These are phyloP conservation scores for Struthio camelus DNA, from an alignment of 2,113 vertebrate species.

Conservation along the genomic window DNA sequence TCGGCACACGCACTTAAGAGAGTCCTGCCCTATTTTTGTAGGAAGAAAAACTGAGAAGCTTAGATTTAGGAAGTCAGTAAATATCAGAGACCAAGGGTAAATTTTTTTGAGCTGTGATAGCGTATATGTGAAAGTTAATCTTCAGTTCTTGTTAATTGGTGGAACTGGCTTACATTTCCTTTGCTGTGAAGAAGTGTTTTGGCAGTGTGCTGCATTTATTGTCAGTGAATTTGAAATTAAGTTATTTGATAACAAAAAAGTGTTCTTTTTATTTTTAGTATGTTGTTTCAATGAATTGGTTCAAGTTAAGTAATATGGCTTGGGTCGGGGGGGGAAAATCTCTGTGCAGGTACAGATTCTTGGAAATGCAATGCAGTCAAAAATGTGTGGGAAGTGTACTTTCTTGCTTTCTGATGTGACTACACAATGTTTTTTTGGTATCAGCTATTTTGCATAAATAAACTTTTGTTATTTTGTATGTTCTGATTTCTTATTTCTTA, in stretches of 20 bases:
- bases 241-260: neutral
- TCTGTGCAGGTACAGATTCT: neutral
- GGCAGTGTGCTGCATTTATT: neutral
- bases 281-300: neutral
- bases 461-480: fast-evolving
- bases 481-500: neutral
- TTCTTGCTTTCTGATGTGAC: neutral
- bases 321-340: neutral
- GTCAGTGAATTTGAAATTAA: neutral
- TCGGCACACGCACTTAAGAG: neutral
- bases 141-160: neutral
- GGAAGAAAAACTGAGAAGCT: neutral
- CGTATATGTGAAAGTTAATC: neutral
- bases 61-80: neutral
- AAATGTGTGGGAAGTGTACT: neutral
- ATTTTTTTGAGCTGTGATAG: neutral
- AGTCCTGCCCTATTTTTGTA: neutral
- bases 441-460: neutral
- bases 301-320: neutral
- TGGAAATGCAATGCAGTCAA: neutral
- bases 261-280: neutral
- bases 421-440: neutral
- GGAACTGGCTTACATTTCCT: neutral
- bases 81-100: neutral
- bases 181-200: neutral